phyloP scores from a whole-genome alignment of 2,797 vertebrate genomes.

The Bryconaethiops microstoma region DNA sequence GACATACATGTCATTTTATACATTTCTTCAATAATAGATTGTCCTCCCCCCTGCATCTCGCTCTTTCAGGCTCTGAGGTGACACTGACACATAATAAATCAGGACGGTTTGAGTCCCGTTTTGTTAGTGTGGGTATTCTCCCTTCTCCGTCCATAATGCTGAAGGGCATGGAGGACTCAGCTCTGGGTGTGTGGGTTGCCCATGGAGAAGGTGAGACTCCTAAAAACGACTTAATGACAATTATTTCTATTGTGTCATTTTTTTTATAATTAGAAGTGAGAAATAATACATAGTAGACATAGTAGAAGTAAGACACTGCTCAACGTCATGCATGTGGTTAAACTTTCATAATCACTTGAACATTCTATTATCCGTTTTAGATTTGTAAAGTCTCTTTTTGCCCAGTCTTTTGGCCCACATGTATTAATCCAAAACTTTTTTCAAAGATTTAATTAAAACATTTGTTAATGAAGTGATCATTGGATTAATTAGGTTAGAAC shows the following conservation, averaged over 20 bases:
- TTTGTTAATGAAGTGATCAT: too few species aligned
- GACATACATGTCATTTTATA: neutral
- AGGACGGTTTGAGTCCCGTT: conserved; percentile 89
- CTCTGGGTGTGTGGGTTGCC: conserved; percentile 90
- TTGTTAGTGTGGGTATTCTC: conserved; percentile 83
- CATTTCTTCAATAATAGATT: neutral
- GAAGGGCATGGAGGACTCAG: conserved; percentile 85
- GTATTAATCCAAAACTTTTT: too few species aligned
- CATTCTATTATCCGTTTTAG: neutral
- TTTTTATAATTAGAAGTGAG: too few species aligned
- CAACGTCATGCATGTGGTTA: neutral
- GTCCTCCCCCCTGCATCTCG: neutral
- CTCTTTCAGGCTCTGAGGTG: conserved; percentile 72
- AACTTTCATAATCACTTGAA: neutral
- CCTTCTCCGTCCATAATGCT: conserved; percentile 86
- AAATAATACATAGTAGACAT: too few species aligned
- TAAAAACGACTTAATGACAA: neutral
- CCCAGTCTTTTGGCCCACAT: too few species aligned
- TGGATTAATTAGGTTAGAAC: neutral
- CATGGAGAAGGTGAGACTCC: conserved; percentile 86
- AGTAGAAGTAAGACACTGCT: neutral
- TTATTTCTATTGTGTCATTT: neutral
- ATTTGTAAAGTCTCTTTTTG: too few species aligned
- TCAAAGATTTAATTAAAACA: too few species aligned
- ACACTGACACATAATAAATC: conserved; percentile 85